phyloP scores from a whole-genome alignment of 2,888 invertebrate species.

The Aphidius colemani region DNA sequence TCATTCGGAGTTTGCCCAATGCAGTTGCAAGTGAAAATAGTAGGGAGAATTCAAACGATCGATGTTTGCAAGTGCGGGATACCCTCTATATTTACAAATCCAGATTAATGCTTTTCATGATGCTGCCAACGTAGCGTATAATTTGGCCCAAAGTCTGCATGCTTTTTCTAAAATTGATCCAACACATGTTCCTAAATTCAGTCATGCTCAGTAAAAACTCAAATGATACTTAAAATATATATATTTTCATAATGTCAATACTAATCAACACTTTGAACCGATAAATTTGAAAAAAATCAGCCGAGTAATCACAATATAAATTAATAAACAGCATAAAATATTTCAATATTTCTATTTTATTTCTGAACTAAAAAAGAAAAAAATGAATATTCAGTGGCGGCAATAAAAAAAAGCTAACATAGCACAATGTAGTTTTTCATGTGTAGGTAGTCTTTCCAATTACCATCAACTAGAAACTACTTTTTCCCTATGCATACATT shows the following conservation, averaged over 20 bases:
- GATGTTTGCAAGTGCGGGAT: slow-evolving; percentile 21
- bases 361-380: too few relatives aligned
- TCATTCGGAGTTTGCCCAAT: slow-evolving; percentile 31
- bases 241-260: neutral
- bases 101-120: slow-evolving; percentile 45
- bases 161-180: slow-evolving; percentile 8
- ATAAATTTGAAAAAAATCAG: neutral
- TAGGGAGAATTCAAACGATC: slow-evolving; percentile 28
- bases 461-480: slow-evolving; percentile 18
- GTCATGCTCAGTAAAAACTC: neutral
- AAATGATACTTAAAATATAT: neutral
- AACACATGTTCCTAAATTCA: slow-evolving; percentile 18
- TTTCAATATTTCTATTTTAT: neutral
- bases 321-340: neutral
- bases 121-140: slow-evolving; percentile 42
- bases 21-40: slow-evolving; percentile 38
- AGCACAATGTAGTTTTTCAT: neutral
- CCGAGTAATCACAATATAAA: neutral
- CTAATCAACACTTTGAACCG: neutral
- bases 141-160: slow-evolving; percentile 32
- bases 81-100: slow-evolving; percentile 37
- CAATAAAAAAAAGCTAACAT: neutral
- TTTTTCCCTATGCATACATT: neutral
- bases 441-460: slow-evolving; percentile 16
- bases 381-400: neutral